phyloP scores from a whole-genome alignment of 2,113 vertebrate genomes.

The Prionailurus bengalensis region DNA sequence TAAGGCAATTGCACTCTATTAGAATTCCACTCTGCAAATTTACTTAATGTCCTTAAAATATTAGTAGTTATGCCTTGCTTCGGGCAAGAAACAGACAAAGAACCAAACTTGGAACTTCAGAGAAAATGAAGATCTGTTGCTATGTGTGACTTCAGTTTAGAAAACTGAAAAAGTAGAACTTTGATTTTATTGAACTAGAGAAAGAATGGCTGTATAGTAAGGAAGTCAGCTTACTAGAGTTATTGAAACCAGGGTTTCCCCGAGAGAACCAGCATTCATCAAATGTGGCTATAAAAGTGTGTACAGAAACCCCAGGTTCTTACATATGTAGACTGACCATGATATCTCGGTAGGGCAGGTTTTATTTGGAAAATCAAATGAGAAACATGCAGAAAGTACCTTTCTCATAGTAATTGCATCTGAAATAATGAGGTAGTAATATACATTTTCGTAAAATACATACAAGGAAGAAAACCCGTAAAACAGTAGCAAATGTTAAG shows the following conservation, averaged over 20 bases:
- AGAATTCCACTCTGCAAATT: not conserved
- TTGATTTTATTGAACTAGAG: not conserved
- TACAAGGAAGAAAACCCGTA: not conserved
- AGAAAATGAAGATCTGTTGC: not conserved
- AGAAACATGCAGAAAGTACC: not conserved
- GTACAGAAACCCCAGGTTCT: not conserved
- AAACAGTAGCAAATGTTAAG: not conserved
- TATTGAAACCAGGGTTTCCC: not conserved
- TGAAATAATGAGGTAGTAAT: not conserved
- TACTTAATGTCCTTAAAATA: not conserved
- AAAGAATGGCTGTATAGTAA: not conserved
- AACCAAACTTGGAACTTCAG: not conserved
- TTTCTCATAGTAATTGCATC: not conserved
- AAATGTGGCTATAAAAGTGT: not conserved
- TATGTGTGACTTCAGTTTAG: not conserved
- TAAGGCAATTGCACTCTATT: not conserved
- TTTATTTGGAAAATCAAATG: not conserved
- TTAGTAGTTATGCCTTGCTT: not conserved
- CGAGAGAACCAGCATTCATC: not conserved
- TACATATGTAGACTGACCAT: not conserved
- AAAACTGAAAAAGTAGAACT: too few relatives aligned
- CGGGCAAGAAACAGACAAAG: not conserved
- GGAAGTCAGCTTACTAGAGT: not conserved
- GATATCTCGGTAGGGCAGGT: not conserved
- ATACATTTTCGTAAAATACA: not conserved